Evolutionary conservation across 2,888 invertebrate genomes (phyloP).

Genomic region (Cerceris ruficornis): DNA sequence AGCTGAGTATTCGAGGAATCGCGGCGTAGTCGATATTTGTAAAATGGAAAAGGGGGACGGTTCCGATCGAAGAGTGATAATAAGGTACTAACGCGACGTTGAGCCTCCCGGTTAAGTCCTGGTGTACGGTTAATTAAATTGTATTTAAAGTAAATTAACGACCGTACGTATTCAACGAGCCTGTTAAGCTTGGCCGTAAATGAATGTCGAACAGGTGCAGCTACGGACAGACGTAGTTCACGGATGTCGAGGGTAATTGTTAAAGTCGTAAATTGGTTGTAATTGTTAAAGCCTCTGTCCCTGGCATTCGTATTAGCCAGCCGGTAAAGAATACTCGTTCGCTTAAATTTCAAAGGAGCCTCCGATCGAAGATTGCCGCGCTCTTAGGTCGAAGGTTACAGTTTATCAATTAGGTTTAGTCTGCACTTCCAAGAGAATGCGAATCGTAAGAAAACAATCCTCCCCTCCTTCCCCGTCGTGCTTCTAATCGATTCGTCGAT

Average conservation of each 20-base stretch:
- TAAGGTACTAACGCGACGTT: slow-evolving; percentile 32
- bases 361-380: slow-evolving; percentile 27
- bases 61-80: slow-evolving; percentile 3
- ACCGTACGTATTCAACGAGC: slow-evolving; percentile 49
- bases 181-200: slow-evolving; percentile 54
- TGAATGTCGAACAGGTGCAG: slow-evolving; percentile 67
- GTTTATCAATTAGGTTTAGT: slow-evolving; percentile 42
- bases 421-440: slow-evolving; percentile 25
- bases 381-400: slow-evolving; percentile 19
- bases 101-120: slow-evolving; percentile 9
- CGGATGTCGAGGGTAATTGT: slow-evolving; percentile 61
- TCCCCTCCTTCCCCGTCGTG: neutral
- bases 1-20: too few species aligned
- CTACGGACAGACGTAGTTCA: slow-evolving; percentile 32
- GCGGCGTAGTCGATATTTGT: too few species aligned
- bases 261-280: slow-evolving; percentile 62
- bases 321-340: slow-evolving; percentile 8
- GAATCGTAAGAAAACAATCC: slow-evolving; percentile 17
- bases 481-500: neutral
- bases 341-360: slow-evolving; percentile 24
- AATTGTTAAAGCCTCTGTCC: slow-evolving; percentile 52
- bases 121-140: slow-evolving; percentile 62
- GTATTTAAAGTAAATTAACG: slow-evolving; percentile 62
- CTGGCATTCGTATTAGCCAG: slow-evolving; percentile 28
- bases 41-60: neutral